Conservation (phyloP, 2,797 vertebrate species). For the Micropoecilia bifurca region DNA sequence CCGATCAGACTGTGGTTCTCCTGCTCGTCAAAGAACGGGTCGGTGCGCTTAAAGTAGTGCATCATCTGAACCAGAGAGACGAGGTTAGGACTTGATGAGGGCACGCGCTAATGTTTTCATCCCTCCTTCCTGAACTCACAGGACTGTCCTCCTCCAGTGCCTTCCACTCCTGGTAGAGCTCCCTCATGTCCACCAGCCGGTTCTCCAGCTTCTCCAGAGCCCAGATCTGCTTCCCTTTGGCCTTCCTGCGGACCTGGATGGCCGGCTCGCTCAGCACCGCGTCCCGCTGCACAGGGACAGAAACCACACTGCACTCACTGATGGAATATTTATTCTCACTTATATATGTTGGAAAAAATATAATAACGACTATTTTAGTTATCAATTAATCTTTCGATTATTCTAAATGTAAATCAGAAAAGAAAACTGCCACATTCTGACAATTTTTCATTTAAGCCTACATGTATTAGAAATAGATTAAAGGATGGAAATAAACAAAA, state of each 20-base stretch:
- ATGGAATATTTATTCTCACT: not conserved
- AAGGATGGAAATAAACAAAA: too few relatives aligned
- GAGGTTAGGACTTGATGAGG: not conserved
- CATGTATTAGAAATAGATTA: too few relatives aligned
- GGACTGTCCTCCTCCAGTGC: constrained; percentile 90
- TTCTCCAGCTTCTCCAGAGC: constrained; percentile 98
- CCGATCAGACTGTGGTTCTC: constrained; percentile 97
- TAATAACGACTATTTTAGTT: too few relatives aligned
- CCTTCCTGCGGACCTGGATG: constrained; percentile 93
- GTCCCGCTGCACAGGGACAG: constrained; percentile 75
- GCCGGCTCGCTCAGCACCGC: constrained; percentile 94
- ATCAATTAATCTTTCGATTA: too few relatives aligned
- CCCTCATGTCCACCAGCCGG: constrained; percentile 94
- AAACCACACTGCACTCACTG: not conserved
- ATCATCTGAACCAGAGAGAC: constrained; percentile 79
- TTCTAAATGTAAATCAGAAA: too few relatives aligned
- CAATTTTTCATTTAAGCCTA: too few relatives aligned
- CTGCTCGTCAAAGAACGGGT: constrained; percentile 95
- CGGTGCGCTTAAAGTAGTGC: constrained; percentile 91
- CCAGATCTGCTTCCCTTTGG: constrained; percentile 97
- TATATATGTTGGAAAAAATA: not conserved
- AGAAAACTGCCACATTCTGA: too few relatives aligned
- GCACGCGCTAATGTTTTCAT: not conserved
- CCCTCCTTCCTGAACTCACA: constrained; percentile 71
- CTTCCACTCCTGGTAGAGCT: constrained; percentile 98